Base-by-base conservation (phyloP, 2,113 vertebrate species). In the Tyto alba region DNA sequence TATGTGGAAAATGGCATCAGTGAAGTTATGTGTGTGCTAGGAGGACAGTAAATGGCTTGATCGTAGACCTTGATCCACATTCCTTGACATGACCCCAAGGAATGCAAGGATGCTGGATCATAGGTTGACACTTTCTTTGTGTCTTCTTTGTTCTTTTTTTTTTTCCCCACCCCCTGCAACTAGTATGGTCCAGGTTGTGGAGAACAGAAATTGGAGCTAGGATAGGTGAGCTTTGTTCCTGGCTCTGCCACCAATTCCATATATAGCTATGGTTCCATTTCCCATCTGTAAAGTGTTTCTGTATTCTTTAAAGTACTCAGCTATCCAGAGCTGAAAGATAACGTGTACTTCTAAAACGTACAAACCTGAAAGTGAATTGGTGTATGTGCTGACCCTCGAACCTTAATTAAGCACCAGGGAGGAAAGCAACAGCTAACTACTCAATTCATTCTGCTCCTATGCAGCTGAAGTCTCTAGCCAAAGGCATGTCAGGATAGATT, bases 401-500 rank as follows among this genome's bases (percentile, higher is more conserved):
- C 38, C 62, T 57, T 16, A 1, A 1, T 0, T 73, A 57, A 72
- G 69, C 19, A 2, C 41, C 53, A 18, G 62, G 36, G n/a, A 53
- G 74, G 74, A 78, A 66, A 57, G 29, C 88, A 81, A 7, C 40
- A 38, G 83, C 74, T 71, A 53, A 30, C 79, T 56, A 19, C 67
- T 72, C 63, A 2, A 40, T 85, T 84, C 30, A 14, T 43, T 81
- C 72, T 75, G 86, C 71, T 89, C 36, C 78, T 55, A 10, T 1
- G 11, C 62, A 90, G 71, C 72, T 82, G 38, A 55, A 2, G 62
- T 34, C 85, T 50, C 55, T 85, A 75, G 88, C 77, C 89, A 63
- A 69, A 95, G 84, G 86, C 83, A 45, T 3, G 94, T 95, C 97
- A 95, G 85, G 84, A 30, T 45, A 56, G 72, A 95, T 96, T 94